phyloP scores from a whole-genome alignment of 2,888 invertebrate species.

The Papilio demoleus region DNA sequence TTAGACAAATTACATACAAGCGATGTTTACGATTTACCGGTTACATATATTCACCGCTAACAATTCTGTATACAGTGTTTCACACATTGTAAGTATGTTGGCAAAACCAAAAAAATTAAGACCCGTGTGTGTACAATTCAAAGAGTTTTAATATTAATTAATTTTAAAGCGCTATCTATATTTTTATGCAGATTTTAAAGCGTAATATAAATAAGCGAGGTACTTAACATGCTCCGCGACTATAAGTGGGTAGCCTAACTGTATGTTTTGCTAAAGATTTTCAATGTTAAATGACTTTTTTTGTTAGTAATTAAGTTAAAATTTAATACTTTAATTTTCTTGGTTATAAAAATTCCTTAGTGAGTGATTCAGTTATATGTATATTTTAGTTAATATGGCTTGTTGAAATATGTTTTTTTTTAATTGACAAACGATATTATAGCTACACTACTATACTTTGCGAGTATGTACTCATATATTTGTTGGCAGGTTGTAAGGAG shows the following conservation, averaged over 20 bases:
- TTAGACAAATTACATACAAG: not conserved
- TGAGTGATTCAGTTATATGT: not conserved
- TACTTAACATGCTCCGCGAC: slow-evolving; percentile 40
- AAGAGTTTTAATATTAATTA: slow-evolving; percentile 39
- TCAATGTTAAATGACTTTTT: slow-evolving; percentile 35
- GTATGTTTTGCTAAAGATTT: slow-evolving; percentile 43
- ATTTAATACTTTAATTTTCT: slow-evolving; percentile 12
- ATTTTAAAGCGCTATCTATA: slow-evolving; percentile 40
- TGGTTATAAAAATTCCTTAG: slow-evolving; percentile 21
- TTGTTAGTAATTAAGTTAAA: slow-evolving; percentile 24
- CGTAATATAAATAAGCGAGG: slow-evolving; percentile 28
- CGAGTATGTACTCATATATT: too few species aligned
- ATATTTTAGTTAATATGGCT: not conserved
- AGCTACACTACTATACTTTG: too few species aligned
- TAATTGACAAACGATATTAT: too few species aligned
- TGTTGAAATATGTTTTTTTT: too few species aligned
- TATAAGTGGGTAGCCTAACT: slow-evolving; percentile 44
- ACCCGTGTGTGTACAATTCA: slow-evolving; percentile 4
- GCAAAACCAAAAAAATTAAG: slow-evolving; percentile 13
- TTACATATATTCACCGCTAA: slow-evolving; percentile 37
- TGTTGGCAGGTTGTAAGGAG: too few species aligned
- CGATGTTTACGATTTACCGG: not conserved
- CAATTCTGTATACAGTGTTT: slow-evolving; percentile 45
- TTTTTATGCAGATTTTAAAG: slow-evolving; percentile 19
- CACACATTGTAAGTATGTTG: slow-evolving; percentile 49